Percentiles rank a stretch among this genome's conserved stretches.
Evolutionary conservation across 1,140 invertebrate species (phyloP).

Genomic region (Rhyacophila brunnea): DNA sequence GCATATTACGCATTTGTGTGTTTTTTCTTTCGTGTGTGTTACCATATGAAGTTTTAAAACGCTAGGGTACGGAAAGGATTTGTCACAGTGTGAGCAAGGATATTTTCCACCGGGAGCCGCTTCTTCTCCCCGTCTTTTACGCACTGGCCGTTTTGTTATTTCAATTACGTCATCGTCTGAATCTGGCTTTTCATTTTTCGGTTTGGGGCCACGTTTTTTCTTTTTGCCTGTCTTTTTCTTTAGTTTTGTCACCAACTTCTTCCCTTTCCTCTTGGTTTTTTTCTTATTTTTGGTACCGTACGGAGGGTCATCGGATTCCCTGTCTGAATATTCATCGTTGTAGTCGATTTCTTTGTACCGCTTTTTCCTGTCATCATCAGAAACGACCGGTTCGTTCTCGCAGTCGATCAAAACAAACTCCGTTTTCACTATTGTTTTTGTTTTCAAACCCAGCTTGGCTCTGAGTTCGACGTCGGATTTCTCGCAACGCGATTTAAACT

Average conservation of each 20-base stretch:
- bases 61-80: conserved; percentile 46
- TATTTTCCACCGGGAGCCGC: conserved; percentile 24
- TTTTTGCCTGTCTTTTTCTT: conserved; percentile 12
- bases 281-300: conserved; percentile 18
- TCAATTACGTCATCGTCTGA: conserved; percentile 23
- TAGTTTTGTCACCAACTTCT: conserved; percentile 4
- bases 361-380: conserved; percentile 35
- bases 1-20: conserved; percentile 53
- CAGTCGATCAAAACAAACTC: conserved; percentile 49
- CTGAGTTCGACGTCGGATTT: conserved; percentile 42
- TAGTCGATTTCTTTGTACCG: conserved; percentile 43
- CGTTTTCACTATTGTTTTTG: conserved; percentile 42
- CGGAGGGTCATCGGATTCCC: conserved; percentile 42
- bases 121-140: conserved; percentile 33
- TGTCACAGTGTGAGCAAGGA: conserved; percentile 40
- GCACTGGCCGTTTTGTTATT: conserved; percentile 32
- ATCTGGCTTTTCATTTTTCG: conserved; percentile 5
- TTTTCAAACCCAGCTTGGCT: conserved; percentile 45
- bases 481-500: conserved; percentile 42
- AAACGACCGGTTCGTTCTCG: conserved; percentile 40
- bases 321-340: conserved; percentile 37
- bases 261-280: conserved; percentile 8
- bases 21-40: conserved; percentile 58
- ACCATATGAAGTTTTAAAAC: conserved; percentile 54
- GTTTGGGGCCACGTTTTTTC: conserved; percentile 4